Evolutionary conservation across 2,113 vertebrate species (phyloP).

Genomic region (Oxygymnocypris stewartii): DNA sequence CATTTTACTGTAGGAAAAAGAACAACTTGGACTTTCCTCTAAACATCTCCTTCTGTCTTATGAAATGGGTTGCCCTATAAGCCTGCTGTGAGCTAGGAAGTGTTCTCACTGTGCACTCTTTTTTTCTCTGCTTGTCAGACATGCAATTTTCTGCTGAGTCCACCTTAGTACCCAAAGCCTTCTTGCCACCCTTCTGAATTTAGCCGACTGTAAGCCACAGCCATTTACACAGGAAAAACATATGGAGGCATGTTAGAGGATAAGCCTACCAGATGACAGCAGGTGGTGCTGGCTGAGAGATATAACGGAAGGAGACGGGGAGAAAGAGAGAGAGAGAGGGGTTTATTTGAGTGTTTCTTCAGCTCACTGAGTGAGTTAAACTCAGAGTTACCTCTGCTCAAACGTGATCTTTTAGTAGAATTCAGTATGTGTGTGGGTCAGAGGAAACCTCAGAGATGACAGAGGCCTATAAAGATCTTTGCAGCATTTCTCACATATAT

Average conservation of each 20-base stretch:
- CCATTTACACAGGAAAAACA: constrained; percentile 55
- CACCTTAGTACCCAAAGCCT: constrained; percentile 42
- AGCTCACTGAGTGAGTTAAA: constrained; percentile 26
- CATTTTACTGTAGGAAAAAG: background rate
- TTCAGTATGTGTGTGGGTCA: constrained; percentile 4
- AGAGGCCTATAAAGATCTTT: background rate
- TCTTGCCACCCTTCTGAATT: constrained; percentile 57
- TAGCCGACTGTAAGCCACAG: constrained; percentile 61
- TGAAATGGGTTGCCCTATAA: too few species aligned
- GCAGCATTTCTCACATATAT: background rate
- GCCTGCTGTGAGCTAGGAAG: constrained; percentile 7
- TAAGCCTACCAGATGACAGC: constrained; percentile 43
- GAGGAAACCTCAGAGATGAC: constrained; percentile 12
- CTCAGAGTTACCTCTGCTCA: constrained; percentile 41
- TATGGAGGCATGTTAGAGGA: constrained; percentile 49
- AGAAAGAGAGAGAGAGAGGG: constrained; percentile 8
- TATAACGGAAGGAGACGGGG: background rate
- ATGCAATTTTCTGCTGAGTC: constrained; percentile 39
- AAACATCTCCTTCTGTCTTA: background rate
- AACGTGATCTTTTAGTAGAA: constrained; percentile 13
- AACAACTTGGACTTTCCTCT: background rate
- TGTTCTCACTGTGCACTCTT: background rate
- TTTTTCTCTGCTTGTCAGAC: constrained; percentile 6
- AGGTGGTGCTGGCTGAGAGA: constrained; percentile 15
- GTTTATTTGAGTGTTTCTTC: constrained; percentile 13